phyloP scores from a whole-genome alignment of 2,888 invertebrate genomes.

The Heliconius cydno region DNA sequence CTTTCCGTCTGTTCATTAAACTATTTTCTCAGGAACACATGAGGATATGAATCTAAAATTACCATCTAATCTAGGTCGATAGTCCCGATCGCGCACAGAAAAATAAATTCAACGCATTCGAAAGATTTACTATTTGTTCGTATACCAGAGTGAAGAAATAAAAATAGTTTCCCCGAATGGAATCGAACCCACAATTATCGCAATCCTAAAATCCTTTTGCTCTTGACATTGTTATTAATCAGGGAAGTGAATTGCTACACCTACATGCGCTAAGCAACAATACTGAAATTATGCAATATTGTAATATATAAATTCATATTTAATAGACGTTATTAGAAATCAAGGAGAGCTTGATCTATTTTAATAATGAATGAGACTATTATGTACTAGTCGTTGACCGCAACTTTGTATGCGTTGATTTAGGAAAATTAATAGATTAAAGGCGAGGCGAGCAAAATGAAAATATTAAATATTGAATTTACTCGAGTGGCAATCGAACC shows the following conservation, averaged over 20 bases:
- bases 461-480: neutral
- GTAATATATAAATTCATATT: constrained; percentile 8
- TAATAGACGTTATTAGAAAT: constrained; percentile 7
- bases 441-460: no score
- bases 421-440: neutral
- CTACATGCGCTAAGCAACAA: constrained; percentile 17
- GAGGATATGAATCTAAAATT: no score
- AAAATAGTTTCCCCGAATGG: neutral
- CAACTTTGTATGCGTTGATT: neutral
- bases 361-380: constrained; percentile 16
- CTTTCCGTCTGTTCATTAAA: no score
- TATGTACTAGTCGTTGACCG: neutral
- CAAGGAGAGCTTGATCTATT: constrained; percentile 23
- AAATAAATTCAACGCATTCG: no score
- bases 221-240: neutral
- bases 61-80: no score
- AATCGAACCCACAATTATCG: neutral
- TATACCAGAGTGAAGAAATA: no score
- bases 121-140: no score
- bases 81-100: no score
- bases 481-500: neutral
- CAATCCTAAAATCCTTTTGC: neutral
- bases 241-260: constrained; percentile 12
- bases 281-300: constrained; percentile 12
- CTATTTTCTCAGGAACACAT: no score